A percentile compares a stretch with the other conserved stretches of the same genome.
Conservation (phyloP, 2,888 invertebrate species). For the Apodemia hepburni region DNA sequence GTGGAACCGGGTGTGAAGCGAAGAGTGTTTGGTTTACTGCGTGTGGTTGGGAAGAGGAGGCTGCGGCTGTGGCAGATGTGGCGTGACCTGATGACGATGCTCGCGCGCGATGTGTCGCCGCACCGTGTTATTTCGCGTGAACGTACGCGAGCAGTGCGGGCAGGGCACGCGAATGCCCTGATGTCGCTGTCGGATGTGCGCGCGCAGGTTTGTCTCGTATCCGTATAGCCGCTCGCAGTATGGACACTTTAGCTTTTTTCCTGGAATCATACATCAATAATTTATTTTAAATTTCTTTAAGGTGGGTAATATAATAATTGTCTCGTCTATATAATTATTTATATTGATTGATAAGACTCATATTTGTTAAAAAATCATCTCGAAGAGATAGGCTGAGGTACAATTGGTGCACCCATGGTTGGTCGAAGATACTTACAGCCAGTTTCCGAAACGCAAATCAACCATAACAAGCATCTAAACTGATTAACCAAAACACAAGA, state of each 20-base stretch:
- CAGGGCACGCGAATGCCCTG: constrained; percentile 95
- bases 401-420: too few species aligned
- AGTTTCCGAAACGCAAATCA: too few species aligned
- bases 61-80: constrained; percentile 81
- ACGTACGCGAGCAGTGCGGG: constrained; percentile 93
- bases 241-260: constrained; percentile 95
- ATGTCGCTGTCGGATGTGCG: constrained; percentile 94
- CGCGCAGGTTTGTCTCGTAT: constrained; percentile 94
- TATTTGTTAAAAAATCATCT: too few species aligned
- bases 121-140: constrained; percentile 95
- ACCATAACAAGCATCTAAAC: too few species aligned
- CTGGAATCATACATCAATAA: constrained; percentile 72
- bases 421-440: too few species aligned
- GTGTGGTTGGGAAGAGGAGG: constrained; percentile 82
- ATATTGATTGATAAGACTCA: too few species aligned
- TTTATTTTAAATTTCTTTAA: neutral
- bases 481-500: too few species aligned
- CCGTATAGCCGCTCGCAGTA: constrained; percentile 96
- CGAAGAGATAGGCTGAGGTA: too few species aligned
- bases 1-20: constrained; percentile 35
- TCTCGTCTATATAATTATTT: too few species aligned
- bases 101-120: constrained; percentile 94
- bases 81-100: constrained; percentile 88
- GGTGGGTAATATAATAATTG: too few species aligned
- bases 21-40: constrained; percentile 64